These are phyloP conservation scores for Luperina nickerlii DNA, from an alignment of 2,888 invertebrate species.

Conservation along the genomic window DNA sequence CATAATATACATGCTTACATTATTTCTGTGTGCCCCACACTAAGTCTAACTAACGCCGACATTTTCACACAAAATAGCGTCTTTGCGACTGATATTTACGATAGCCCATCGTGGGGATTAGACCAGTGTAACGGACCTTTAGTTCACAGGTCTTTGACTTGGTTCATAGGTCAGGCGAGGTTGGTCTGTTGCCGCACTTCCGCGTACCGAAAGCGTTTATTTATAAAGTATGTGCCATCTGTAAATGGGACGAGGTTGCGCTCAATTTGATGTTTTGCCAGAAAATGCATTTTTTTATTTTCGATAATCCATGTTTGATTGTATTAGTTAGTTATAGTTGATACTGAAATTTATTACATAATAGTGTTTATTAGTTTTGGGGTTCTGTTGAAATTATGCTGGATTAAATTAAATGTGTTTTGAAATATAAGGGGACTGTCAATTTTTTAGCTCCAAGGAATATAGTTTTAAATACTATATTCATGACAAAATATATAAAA, in stretches of 20 bases:
- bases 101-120: constrained; percentile 44
- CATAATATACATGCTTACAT: constrained; percentile 41
- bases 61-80: constrained; percentile 66
- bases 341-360: constrained; percentile 43
- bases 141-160: background rate
- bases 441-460: background rate
- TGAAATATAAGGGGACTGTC: background rate
- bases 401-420: constrained; percentile 3
- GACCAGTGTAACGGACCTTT: constrained; percentile 44
- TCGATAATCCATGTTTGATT: constrained; percentile 46
- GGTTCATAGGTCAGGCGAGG: constrained; percentile 6
- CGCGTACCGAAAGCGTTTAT: constrained; percentile 67
- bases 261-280: constrained; percentile 68
- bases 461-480: background rate
- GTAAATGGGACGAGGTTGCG: constrained; percentile 67
- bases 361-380: constrained; percentile 25
- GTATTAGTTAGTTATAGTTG: constrained; percentile 40
- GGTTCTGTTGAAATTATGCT: constrained; percentile 11
- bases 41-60: constrained; percentile 53
- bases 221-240: constrained; percentile 54
- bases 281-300: constrained; percentile 64
- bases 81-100: constrained; percentile 63
- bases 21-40: constrained; percentile 44
- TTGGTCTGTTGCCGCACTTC: constrained; percentile 59
- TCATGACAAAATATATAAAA: too few relatives aligned